Evolutionary conservation across 2,888 invertebrate species (phyloP).

Genomic region (Caenorhabditis sp.): DNA sequence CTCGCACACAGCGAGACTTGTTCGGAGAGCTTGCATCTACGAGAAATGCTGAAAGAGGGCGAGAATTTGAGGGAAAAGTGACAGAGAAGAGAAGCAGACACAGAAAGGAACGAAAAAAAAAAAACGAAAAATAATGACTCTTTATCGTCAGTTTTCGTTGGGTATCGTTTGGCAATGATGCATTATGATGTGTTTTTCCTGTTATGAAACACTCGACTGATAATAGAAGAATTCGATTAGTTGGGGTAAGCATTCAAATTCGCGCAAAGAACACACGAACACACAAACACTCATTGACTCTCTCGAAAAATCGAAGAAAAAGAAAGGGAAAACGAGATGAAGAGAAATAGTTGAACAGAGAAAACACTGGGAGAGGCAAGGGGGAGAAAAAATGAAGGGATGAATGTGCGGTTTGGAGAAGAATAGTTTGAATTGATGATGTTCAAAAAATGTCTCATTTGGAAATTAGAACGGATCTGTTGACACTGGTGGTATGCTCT

Average conservation of each 20-base stretch:
- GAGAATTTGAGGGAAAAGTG: too few relatives aligned
- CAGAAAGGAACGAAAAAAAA: not conserved
- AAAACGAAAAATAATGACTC: not conserved
- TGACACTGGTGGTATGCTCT: too few relatives aligned
- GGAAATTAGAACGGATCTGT: too few relatives aligned
- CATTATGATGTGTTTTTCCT: too few relatives aligned
- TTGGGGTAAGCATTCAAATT: too few relatives aligned
- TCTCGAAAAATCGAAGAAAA: not conserved
- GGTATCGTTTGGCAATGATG: too few relatives aligned
- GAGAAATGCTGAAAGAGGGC: not conserved
- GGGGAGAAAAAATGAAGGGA: not conserved
- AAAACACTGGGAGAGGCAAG: not conserved
- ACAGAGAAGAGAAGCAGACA: slow-evolving; percentile 8
- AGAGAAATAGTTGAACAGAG: slow-evolving; percentile 17
- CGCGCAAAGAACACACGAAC: slow-evolving; percentile 21
- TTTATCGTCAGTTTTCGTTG: too few relatives aligned
- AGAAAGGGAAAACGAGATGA: not conserved
- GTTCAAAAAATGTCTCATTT: too few relatives aligned
- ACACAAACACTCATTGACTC: slow-evolving; percentile 37
- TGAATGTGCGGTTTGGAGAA: not conserved
- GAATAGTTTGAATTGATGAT: not conserved
- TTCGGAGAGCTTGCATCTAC: not conserved
- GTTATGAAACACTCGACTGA: not conserved
- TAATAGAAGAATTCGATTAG: too few relatives aligned
- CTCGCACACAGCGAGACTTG: slow-evolving; percentile 11